Base-by-base conservation (phyloP, 1,140 invertebrate genomes). In the Leptinotarsa texana region DNA sequence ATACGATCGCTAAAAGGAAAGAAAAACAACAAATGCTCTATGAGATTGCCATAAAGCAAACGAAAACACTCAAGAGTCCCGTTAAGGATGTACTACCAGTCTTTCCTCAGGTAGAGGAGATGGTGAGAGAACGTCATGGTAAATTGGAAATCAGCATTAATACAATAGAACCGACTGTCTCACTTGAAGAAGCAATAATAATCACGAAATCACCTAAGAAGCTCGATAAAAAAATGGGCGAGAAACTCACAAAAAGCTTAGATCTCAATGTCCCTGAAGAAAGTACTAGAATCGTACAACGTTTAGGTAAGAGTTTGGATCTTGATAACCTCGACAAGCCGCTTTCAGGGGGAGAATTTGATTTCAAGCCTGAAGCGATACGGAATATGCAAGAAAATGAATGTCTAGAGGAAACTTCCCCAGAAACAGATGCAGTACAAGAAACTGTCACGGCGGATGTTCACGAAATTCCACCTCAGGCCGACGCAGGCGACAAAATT, bases 21-120 rank as follows among this genome's bases (percentile, higher is more conserved):
- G 90, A 91, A 80, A 89, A 91, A 73, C 91, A 92, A 80, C 91
- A 92, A 81, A 89, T 91, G 86, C 86, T 92, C 1, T 92, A 91
- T 79, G 91, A 92, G 85, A 91, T 90, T 21, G 91, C 91, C 8
- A 88, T 92, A 77, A 91, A 91, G 81, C 90, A 91, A 84, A 92
- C 90, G 1, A 91, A 91, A 81, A 91, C 90, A 3, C 84, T 92
- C 76, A 89, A 91, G 33, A 91, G 90, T 84, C 91, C 91, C 5
- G 90, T 91, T 0, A 91, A 91, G 82, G 90, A 91, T 82, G 87
- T 88, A 3, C 77, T 91, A 74, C 91, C 91, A 4, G 88, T 90
- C 13, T 92, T 92, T 79, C 91, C 91, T 22, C 88, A 89, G 63
- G 90, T 90, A 18, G 91, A 91, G 82, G 91, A 92, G 83, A 91